Evolutionary conservation across 2,888 invertebrate species (phyloP), one percentile per base, ranked within the genome.

Genomic region (Augiades crinisus): DNA sequence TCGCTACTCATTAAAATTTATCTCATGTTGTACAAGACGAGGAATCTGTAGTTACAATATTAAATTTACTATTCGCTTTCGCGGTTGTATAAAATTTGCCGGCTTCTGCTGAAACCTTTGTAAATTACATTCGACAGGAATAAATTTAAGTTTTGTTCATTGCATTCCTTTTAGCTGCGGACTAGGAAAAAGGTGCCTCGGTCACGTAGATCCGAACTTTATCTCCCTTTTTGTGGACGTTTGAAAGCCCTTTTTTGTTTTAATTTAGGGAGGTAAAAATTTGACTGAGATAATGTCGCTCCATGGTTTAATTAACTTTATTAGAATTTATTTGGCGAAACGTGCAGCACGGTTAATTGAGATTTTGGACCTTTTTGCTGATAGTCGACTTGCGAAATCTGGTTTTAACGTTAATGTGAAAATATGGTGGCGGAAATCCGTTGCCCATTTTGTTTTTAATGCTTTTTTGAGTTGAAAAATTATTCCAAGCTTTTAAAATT

Each of bases 251-350:
- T 72, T 81, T 78, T 73, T 67, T 68, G 64, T 77, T 78, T 81
- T 75, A 78, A 83, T 81, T 80, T 75, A 64, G 72, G 71, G 70
- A 52, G 51, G 51, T 52, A 52, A 68, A 72, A 79, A 69, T 78
- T 82, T 80, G 72, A 77, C 73, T 64, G 68, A 84, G 86, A 87
- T 87, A 87, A 82, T 81, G 68, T 77, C 72, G 64, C 67, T 66
- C 71, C 70, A 83, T 69, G 72, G 73, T 79, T 86, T 88, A 84
- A 87, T 88, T 86, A 88, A 86, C 72, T 83, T 85, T 80, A 86
- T 85, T 86, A 78, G 78, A 86, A 86, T 87, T 85, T 86, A 83
- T 84, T 83, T 75, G 68, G 67, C 56, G 66, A 67, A 70, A 81
- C 81, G 80, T 81, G 78, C 75, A 64, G 38, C 63, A 62, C 67